Conservation (phyloP, 2,888 invertebrate species). For the Xylota segnis region DNA sequence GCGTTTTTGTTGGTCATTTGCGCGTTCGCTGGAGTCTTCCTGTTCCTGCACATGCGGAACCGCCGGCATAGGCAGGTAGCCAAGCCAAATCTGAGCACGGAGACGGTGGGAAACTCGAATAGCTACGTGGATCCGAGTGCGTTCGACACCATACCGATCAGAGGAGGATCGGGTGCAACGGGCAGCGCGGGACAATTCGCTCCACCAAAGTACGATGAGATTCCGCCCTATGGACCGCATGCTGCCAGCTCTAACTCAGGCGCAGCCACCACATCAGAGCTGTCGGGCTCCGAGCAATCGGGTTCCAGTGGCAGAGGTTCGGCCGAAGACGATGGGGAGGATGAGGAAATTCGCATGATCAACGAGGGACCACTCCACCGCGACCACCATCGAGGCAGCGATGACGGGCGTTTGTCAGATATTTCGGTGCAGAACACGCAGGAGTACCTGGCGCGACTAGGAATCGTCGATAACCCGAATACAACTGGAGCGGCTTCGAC, state of each 20-base stretch:
- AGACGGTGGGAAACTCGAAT: conserved; percentile 91
- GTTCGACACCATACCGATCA: conserved; percentile 95
- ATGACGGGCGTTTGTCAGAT: conserved; percentile 92
- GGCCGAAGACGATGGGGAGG: conserved; percentile 97
- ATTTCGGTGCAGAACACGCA: conserved; percentile 97
- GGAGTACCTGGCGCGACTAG: conserved; percentile 96
- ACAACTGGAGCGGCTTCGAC: conserved; percentile 88
- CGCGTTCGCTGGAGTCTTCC: conserved; percentile 93
- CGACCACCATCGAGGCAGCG: conserved; percentile 87
- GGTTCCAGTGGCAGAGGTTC: conserved; percentile 98
- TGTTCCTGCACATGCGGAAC: conserved; percentile 92
- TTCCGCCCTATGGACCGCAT: conserved; percentile 93
- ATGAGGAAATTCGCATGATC: conserved; percentile 99
- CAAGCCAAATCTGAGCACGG: conserved; percentile 91
- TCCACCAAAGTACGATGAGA: conserved; percentile 96
- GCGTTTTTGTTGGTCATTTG: conserved; percentile 92
- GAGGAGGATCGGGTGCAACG: conserved; percentile 85
- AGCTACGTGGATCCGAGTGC: conserved; percentile 95
- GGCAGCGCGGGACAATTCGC: conserved; percentile 89
- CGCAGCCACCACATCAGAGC: conserved; percentile 93
- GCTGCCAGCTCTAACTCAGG: conserved; percentile 92
- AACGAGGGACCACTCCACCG: conserved; percentile 95
- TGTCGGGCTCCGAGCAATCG: conserved; percentile 97
- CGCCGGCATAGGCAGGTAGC: conserved; percentile 91
- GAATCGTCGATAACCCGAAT: conserved; percentile 93